Evolutionary conservation across 1,140 invertebrate genomes (phyloP).

Genomic region (Caenorhabditis tropicalis): DNA sequence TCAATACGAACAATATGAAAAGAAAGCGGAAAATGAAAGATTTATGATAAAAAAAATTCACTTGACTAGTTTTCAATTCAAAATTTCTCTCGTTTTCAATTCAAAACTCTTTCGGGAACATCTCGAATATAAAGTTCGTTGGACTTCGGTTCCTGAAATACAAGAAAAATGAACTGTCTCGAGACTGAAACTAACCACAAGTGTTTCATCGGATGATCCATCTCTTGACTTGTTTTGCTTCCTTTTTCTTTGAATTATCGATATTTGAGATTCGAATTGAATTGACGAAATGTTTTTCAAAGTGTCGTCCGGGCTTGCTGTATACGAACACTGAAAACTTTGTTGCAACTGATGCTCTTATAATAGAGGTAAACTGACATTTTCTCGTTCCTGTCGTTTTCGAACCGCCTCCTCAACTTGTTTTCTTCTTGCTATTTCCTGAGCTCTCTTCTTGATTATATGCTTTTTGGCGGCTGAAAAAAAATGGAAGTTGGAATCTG

Average conservation of each 20-base stretch:
- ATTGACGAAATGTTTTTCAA: not conserved
- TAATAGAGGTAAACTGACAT: no score
- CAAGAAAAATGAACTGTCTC: not conserved
- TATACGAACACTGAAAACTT: not conserved
- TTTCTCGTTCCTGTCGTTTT: not conserved
- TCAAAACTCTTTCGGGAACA: not conserved
- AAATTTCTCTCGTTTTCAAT: no score
- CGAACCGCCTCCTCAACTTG: not conserved
- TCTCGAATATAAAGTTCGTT: not conserved
- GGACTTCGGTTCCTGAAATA: not conserved
- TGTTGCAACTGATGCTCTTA: no score
- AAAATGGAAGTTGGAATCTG: no score
- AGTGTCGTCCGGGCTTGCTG: not conserved
- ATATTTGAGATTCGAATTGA: not conserved
- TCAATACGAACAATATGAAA: no score
- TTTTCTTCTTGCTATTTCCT: not conserved
- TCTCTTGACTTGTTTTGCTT: not conserved
- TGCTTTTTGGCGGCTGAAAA: slow-evolving; percentile 2
- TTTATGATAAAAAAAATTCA: no score
- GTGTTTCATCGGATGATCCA: not conserved
- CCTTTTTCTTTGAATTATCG: not conserved
- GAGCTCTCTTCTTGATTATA: not conserved
- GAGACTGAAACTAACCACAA: not conserved
- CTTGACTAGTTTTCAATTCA: no score
- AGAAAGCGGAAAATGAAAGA: no score